These are phyloP conservation scores for Baronia brevicornis DNA, from an alignment of 2,888 invertebrate species.

Conservation along the genomic window DNA sequence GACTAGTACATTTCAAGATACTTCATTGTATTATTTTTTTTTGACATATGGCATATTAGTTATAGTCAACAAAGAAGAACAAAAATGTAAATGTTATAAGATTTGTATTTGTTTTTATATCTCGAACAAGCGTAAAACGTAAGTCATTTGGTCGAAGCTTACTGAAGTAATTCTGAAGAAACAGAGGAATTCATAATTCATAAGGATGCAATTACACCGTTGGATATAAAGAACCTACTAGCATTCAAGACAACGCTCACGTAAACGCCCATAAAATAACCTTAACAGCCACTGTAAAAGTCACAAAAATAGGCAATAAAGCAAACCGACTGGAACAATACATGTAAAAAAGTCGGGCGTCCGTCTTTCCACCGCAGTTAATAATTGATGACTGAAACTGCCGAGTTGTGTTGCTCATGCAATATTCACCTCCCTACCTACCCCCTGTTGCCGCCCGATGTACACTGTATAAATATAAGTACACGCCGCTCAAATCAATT, in stretches of 20 bases:
- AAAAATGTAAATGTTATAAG: too few relatives aligned
- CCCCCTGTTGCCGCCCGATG: constrained; percentile 61
- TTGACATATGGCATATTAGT: too few relatives aligned
- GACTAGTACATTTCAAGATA: too few relatives aligned
- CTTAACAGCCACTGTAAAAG: constrained; percentile 50
- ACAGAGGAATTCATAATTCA: too few relatives aligned
- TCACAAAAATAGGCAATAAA: constrained; percentile 66
- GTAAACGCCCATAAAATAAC: constrained; percentile 45
- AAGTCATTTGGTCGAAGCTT: too few relatives aligned
- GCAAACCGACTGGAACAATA: constrained; percentile 51
- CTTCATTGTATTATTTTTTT: too few relatives aligned
- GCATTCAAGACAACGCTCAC: constrained; percentile 16
- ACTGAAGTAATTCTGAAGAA: too few relatives aligned
- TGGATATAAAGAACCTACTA: constrained; percentile 8
- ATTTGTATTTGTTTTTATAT: too few relatives aligned
- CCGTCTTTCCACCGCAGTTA: constrained; percentile 60
- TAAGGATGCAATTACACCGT: constrained; percentile 9
- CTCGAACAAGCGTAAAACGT: too few relatives aligned
- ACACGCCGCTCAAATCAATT: constrained; percentile 11
- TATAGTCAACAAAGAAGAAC: too few relatives aligned
- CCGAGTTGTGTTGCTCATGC: constrained; percentile 73
- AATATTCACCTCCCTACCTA: constrained; percentile 65
- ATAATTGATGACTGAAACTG: constrained; percentile 73
- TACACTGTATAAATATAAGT: constrained; percentile 13
- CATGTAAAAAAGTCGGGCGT: constrained; percentile 60